Conservation (phyloP, 92 coral and sea anemone genomes). For the Porites evermanni region DNA sequence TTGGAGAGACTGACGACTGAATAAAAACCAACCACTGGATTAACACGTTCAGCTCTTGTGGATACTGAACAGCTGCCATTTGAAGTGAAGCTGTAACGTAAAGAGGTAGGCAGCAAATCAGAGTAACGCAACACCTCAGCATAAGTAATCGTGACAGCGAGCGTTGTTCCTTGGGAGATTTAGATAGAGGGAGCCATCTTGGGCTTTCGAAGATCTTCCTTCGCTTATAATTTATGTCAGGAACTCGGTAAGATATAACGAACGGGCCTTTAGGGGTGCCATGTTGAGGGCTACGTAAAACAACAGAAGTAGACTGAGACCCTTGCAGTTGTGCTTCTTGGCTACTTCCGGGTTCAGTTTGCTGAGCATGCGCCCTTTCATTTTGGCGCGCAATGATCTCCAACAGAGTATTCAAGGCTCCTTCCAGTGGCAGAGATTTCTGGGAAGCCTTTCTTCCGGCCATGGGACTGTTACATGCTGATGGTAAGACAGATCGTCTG, state of each 20-base stretch:
- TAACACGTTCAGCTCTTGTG: conserved; percentile 10
- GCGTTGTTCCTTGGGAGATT: conserved; percentile 7
- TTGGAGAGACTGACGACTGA: conserved; percentile 17
- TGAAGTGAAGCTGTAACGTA: neutral
- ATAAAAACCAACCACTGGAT: conserved; percentile 29
- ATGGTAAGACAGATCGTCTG: neutral
- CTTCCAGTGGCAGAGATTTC: neutral
- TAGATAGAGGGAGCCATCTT: conserved; percentile 3
- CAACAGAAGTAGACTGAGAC: neutral
- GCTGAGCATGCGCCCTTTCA: neutral
- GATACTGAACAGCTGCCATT: neutral
- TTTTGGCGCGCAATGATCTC: conserved; percentile 14
- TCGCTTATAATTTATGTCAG: neutral
- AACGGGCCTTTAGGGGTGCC: neutral
- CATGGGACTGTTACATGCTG: conserved; percentile 17
- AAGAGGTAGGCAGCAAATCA: conserved; percentile 21
- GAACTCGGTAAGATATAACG: conserved; percentile 16
- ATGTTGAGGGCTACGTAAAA: neutral
- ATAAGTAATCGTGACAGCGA: conserved; percentile 19
- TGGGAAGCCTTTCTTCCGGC: neutral
- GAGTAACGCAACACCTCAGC: conserved; percentile 19
- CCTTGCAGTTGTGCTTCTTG: neutral
- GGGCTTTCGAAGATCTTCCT: conserved; percentile 13
- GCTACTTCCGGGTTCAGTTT: conserved; percentile 3
- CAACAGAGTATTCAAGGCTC: neutral